Conservation (phyloP, 2,113 vertebrate genomes). For the Copsychus sechellarum region DNA sequence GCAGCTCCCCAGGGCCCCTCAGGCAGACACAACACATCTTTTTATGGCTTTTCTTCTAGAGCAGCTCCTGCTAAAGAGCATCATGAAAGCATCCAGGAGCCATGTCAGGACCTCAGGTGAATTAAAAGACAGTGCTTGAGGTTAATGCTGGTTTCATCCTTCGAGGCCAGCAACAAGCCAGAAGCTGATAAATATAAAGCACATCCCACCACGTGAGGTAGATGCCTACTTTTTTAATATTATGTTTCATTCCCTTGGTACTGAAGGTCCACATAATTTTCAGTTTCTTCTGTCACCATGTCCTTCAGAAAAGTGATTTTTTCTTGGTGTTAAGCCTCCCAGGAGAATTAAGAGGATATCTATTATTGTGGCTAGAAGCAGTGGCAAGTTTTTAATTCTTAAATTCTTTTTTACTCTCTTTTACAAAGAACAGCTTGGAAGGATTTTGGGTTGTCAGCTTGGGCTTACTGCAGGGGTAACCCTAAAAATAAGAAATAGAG, state of each 20-base stretch:
- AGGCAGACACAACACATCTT: not conserved
- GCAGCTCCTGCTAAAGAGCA: not conserved
- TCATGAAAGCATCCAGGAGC: not conserved
- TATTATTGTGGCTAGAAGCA: not conserved
- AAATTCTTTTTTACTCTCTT: not conserved
- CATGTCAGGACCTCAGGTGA: not conserved
- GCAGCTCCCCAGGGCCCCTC: not conserved
- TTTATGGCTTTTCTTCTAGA: not conserved
- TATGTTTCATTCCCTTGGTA: not conserved
- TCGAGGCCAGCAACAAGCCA: not conserved
- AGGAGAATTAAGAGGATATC: not conserved
- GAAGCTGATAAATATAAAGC: slow-evolving; percentile 23
- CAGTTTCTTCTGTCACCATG: not conserved
- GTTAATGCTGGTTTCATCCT: slow-evolving; percentile 13
- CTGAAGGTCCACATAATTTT: slow-evolving; percentile 1
- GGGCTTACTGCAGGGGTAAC: not conserved
- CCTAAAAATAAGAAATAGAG: not conserved
- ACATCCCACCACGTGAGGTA: not conserved
- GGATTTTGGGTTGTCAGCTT: not conserved
- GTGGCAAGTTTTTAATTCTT: not conserved
- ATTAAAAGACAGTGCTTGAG: slow-evolving; percentile 1
- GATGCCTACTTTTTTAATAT: not conserved
- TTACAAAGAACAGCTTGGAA: not conserved
- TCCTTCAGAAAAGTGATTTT: not conserved
- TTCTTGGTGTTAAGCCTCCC: not conserved